Conservation (phyloP, 2,113 vertebrate genomes). For the Reinhardtius hippoglossoides region DNA sequence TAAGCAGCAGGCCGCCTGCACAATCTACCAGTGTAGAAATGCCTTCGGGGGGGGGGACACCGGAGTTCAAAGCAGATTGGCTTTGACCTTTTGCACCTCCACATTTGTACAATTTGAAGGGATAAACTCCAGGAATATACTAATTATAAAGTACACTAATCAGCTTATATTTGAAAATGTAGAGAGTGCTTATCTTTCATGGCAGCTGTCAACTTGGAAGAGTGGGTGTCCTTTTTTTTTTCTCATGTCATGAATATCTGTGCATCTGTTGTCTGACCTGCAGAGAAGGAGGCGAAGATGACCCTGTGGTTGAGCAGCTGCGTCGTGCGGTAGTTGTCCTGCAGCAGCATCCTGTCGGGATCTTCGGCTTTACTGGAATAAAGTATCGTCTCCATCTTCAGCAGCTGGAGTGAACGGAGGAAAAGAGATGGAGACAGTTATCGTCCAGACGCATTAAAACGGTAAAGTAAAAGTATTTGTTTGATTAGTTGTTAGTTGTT, state of each 20-base stretch:
- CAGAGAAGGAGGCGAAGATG: slow-evolving; percentile 78
- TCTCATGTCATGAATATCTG: not conserved
- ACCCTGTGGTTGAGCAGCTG: slow-evolving; percentile 81
- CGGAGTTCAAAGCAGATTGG: not conserved
- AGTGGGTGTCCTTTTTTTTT: too few species aligned
- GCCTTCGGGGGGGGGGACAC: not conserved
- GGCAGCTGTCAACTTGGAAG: not conserved
- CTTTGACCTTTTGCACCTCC: slow-evolving; percentile 2
- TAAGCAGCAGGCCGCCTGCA: not conserved
- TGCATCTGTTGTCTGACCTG: slow-evolving; percentile 62
- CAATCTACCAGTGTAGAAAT: not conserved
- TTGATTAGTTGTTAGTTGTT: too few species aligned
- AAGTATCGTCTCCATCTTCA: slow-evolving; percentile 80
- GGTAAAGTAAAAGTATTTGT: too few species aligned
- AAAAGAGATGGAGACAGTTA: not conserved
- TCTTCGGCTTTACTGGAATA: slow-evolving; percentile 71
- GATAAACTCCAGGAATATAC: slow-evolving; percentile 2
- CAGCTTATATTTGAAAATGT: not conserved
- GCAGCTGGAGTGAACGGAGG: slow-evolving; percentile 60
- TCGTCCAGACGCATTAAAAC: too few species aligned
- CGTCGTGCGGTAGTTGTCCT: slow-evolving; percentile 80
- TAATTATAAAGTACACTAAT: not conserved
- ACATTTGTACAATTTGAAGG: not conserved
- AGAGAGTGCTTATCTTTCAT: not conserved
- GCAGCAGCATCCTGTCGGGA: slow-evolving; percentile 65